phyloP scores from a whole-genome alignment of 2,113 vertebrate genomes.

The Bothrops jararaca region DNA sequence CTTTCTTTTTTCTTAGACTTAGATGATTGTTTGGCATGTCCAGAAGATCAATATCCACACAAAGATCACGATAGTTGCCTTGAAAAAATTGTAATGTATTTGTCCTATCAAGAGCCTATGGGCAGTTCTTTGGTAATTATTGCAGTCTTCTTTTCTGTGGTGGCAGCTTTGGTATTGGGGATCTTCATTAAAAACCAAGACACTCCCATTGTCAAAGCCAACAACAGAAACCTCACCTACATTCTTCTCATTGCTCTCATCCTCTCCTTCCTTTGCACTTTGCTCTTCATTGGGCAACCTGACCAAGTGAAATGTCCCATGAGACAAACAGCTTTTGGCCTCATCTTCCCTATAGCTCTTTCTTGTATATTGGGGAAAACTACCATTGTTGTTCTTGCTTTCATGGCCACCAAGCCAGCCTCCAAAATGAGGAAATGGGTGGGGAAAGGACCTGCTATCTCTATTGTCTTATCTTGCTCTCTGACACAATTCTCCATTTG shows the following conservation, averaged over 20 bases:
- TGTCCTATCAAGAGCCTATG: neutral
- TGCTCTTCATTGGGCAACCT: neutral
- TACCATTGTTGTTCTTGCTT: neutral
- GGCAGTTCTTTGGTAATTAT: neutral
- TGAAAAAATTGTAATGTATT: neutral
- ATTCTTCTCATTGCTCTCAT: neutral
- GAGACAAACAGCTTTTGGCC: neutral
- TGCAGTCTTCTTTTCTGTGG: neutral
- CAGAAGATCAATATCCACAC: neutral
- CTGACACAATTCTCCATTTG: neutral
- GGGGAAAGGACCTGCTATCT: neutral
- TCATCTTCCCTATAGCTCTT: neutral
- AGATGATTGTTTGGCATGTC: neutral
- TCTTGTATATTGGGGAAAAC: neutral
- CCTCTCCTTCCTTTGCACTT: neutral
- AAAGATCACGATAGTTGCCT: neutral
- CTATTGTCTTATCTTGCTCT: neutral
- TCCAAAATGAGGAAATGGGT: neutral
- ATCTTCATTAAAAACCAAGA: neutral
- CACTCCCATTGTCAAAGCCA: neutral
- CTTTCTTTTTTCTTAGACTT: neutral
- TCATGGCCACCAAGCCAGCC: neutral
- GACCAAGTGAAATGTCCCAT: neutral
- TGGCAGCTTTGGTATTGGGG: neutral
- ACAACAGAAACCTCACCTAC: neutral